Evolutionary conservation across 2,797 vertebrate genomes (phyloP).

Genomic region (Erithacus rubecula): DNA sequence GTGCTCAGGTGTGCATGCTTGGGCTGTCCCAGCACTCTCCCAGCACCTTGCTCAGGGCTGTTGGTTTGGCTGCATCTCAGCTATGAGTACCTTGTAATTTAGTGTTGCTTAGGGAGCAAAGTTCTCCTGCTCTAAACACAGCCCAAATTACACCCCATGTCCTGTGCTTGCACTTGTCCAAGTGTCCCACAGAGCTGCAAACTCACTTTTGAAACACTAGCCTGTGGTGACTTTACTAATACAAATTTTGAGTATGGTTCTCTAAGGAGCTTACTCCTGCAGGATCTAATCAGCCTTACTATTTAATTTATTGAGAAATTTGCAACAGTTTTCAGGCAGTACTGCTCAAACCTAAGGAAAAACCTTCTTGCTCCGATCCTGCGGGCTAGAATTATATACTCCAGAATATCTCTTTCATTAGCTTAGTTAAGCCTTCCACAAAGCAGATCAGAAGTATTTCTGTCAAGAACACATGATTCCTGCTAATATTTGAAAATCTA

Average conservation of each 20-base stretch:
- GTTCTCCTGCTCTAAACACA: not conserved
- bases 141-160: not conserved
- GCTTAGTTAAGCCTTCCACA: not conserved
- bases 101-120: not conserved
- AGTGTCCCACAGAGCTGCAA: not conserved
- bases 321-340: not conserved
- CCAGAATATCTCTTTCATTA: not conserved
- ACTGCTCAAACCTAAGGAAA: not conserved
- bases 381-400: not conserved
- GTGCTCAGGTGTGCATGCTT: fast-evolving
- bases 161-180: not conserved
- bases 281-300: not conserved
- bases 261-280: not conserved
- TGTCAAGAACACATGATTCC: not conserved
- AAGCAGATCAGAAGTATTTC: not conserved
- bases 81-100: not conserved
- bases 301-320: not conserved
- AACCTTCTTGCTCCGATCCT: not conserved
- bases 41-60: not conserved
- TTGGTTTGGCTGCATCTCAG: not conserved
- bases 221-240: not conserved
- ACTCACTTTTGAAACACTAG: not conserved
- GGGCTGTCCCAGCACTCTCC: not conserved
- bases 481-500: not conserved
- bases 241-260: not conserved